Evolutionary conservation across 2,113 vertebrate species (phyloP).

Genomic region (Eubucco bourcierii): DNA sequence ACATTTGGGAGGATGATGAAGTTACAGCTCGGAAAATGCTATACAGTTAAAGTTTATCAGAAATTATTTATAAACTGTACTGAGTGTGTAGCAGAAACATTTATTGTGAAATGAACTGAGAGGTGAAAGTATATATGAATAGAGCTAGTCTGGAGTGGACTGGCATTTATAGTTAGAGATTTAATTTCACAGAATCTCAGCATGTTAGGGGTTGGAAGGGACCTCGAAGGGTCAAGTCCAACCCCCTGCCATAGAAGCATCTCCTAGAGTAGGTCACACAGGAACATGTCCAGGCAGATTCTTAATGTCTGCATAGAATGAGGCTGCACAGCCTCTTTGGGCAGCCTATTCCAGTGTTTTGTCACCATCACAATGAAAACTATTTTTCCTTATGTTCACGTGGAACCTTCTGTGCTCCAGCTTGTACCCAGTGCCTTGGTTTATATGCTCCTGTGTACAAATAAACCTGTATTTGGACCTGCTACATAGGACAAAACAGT

Average conservation of each 20-base stretch:
- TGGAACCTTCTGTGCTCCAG: no score
- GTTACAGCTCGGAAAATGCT: neutral
- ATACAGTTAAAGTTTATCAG: neutral
- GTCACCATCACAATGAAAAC: no score
- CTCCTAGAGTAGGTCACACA: no score
- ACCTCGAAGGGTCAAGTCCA: no score
- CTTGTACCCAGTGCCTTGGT: no score
- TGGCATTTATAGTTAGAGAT: neutral
- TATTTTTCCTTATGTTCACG: no score
- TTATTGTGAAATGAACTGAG: neutral
- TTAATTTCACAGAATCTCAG: neutral
- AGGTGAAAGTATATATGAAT: neutral
- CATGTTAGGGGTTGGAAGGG: no score
- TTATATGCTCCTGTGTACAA: neutral
- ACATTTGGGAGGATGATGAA: neutral
- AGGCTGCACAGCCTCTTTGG: no score
- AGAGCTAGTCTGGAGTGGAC: neutral
- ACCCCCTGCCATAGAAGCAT: no score
- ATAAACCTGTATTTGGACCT: neutral
- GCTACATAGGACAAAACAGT: neutral
- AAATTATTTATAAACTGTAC: neutral
- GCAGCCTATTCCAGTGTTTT: no score
- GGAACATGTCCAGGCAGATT: no score
- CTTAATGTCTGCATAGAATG: no score
- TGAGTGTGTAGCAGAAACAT: neutral